Evolutionary conservation across 2,113 vertebrate species (phyloP).

Genomic region (Calypte anna): DNA sequence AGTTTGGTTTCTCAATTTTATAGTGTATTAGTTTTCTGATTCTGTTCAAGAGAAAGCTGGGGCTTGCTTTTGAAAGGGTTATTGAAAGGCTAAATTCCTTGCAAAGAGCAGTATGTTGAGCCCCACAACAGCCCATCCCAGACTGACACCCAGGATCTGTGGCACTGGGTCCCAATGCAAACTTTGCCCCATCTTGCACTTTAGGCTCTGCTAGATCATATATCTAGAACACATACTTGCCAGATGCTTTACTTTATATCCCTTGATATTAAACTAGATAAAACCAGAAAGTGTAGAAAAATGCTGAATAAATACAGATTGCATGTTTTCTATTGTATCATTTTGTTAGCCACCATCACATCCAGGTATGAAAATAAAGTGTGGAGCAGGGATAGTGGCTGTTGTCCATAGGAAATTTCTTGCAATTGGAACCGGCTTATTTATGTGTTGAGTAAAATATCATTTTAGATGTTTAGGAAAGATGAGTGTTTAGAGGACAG

Average conservation of each 20-base stretch:
- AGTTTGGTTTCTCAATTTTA: neutral
- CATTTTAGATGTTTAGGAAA: conserved; percentile 10
- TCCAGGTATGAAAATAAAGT: neutral
- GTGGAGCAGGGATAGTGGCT: neutral
- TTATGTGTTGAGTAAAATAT: conserved; percentile 18
- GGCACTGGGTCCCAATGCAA: neutral
- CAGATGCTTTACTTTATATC: neutral
- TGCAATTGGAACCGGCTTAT: neutral
- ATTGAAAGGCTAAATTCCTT: neutral
- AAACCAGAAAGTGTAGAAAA: neutral
- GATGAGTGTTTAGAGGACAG: neutral
- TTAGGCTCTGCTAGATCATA: neutral
- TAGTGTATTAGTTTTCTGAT: conserved; percentile 9
- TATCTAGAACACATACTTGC: fast-evolving
- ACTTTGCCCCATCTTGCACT: neutral
- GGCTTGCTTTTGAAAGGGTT: conserved; percentile 22
- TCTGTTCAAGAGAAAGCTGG: neutral
- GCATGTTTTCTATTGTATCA: neutral
- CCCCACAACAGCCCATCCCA: neutral
- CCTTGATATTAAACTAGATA: neutral
- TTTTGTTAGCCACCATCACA: neutral
- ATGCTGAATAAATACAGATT: neutral
- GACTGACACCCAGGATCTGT: neutral
- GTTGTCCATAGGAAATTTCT: neutral
- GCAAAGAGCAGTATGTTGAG: neutral